phyloP scores from a whole-genome alignment of 2,888 invertebrate species.

The Tenthredo notha region DNA sequence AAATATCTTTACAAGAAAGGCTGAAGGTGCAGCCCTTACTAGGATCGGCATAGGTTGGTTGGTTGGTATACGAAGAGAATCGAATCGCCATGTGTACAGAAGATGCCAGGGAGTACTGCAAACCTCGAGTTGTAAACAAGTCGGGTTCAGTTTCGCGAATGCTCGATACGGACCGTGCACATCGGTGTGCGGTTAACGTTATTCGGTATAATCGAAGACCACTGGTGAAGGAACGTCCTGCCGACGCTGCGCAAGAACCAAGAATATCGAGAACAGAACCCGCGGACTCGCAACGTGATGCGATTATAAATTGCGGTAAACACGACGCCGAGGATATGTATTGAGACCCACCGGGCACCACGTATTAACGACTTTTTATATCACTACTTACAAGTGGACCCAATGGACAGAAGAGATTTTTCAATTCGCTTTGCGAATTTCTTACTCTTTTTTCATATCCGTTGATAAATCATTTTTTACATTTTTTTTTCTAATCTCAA shows the following conservation, averaged over 20 bases:
- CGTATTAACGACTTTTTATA: conserved; percentile 15
- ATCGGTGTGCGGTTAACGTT: conserved; percentile 28
- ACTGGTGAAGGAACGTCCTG: neutral
- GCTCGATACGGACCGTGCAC: conserved; percentile 18
- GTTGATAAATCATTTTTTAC: neutral
- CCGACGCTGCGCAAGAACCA: conserved; percentile 22
- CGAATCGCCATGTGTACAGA: neutral
- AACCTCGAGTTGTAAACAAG: conserved; percentile 36
- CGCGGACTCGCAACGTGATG: conserved; percentile 34
- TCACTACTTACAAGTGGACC: neutral
- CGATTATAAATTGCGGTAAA: conserved; percentile 42
- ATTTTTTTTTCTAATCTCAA: no score
- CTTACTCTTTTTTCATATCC: neutral
- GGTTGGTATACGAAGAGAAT: neutral
- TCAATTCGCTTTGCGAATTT: neutral
- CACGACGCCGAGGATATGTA: neutral
- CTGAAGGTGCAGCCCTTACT: conserved; percentile 30
- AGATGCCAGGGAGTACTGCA: neutral
- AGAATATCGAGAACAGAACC: neutral
- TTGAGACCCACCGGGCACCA: neutral
- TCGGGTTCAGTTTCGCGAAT: conserved; percentile 37
- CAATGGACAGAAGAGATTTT: neutral
- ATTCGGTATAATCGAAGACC: conserved; percentile 41
- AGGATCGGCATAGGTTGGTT: neutral
- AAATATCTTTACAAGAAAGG: conserved; percentile 52